Evolutionary conservation across 1,140 invertebrate genomes (phyloP), one percentile per base, ranked within the genome.

Genomic region (Phymastichus coffea): DNA sequence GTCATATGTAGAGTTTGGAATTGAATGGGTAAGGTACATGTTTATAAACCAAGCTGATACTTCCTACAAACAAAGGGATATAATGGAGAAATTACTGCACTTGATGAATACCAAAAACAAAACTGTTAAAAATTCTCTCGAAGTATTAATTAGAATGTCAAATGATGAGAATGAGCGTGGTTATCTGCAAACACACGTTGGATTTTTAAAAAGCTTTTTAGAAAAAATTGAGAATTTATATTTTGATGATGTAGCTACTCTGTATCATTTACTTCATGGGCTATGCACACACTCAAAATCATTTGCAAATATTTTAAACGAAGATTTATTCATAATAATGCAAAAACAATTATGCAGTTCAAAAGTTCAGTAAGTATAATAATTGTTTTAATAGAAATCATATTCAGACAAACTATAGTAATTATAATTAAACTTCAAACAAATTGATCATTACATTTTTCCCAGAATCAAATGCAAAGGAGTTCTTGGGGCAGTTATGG

Each of bases 321-420:
- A 86, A 66, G 84, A 87, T 63, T 78, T 87, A 28, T 80, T 80
- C 61, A 86, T 86, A 73, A 54, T 86, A 2, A 70, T 87, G 1
- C 81, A 83, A 37, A 88, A 88, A 62, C 83, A 87, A 64, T 70
- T 87, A n/a, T 79, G 80, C 7, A 82, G 80, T 65, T 71, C 77
- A 7, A 78, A 81, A 40, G 68, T 71, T 19, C 47, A 71, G 80
- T 82, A 71, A 71, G 70, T 70, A 57, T 62, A 47, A 53, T 26
- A 38, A 49, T 38, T 57, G 28, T 40, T 40, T 15, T 15, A n/a
- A n/a, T 40, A 40, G 7, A 44, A 44, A 22, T 44, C 12, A 44
- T 44, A 12, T 40, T 12, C 15, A 15, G 20, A 44, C 28, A 33
- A 33, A 17, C 9, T 46, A 26, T 46, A 46, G 40, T n/a, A 47